phyloP scores from a whole-genome alignment of 2,888 invertebrate species.

The Sminthurinus aureus region DNA sequence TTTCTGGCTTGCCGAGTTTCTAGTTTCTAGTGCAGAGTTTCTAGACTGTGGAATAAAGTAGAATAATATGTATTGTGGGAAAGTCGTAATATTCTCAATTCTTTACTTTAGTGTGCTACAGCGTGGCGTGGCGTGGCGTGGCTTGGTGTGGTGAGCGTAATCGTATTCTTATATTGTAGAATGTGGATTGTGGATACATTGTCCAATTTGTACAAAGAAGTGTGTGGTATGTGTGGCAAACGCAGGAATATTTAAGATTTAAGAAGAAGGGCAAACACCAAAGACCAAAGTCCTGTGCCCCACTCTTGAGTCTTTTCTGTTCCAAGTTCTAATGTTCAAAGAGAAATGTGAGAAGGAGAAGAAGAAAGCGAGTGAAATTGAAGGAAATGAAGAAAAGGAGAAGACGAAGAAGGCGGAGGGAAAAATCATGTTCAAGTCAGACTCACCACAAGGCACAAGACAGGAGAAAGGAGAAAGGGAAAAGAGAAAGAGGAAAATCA shows the following conservation, averaged over 20 bases:
- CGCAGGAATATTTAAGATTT: background rate
- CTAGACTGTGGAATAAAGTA: no score
- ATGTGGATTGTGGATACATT: no score
- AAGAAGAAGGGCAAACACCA: background rate
- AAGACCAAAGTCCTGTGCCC: no score
- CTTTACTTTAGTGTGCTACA: no score
- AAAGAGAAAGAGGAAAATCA: conserved; percentile 16
- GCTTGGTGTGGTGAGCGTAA: background rate
- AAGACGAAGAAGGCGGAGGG: background rate
- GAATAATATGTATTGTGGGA: no score
- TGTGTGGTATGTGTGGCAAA: background rate
- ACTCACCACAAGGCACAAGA: background rate
- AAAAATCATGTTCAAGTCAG: background rate
- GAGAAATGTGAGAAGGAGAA: background rate
- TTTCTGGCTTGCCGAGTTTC: no score
- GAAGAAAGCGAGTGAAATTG: background rate
- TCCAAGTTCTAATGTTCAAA: no score
- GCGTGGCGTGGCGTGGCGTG: no score
- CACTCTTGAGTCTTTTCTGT: no score
- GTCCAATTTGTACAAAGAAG: background rate
- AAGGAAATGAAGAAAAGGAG: background rate
- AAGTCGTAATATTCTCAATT: no score
- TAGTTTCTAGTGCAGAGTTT: no score
- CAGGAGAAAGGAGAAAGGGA: background rate
- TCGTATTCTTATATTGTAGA: background rate